Conservation (phyloP, 2,797 vertebrate genomes). For the Urosaurus nigricauda region DNA sequence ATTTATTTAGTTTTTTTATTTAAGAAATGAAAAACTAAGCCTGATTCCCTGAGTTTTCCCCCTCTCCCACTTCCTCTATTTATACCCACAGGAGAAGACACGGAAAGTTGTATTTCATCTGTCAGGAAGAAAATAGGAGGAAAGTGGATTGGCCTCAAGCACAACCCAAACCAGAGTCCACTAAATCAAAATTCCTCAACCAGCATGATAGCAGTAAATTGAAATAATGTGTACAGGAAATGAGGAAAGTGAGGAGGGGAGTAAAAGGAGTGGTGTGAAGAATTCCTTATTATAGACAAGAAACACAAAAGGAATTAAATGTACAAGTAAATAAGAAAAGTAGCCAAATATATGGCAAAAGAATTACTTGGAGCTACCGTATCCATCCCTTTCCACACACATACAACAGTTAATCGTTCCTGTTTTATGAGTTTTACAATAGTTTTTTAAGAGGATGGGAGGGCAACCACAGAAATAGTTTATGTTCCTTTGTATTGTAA, state of each 20-base stretch:
- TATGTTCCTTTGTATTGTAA: background rate
- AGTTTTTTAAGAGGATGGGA: background rate
- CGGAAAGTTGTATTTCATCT: slow-evolving; percentile 10
- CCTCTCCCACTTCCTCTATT: background rate
- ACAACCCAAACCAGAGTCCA: background rate
- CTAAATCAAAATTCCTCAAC: slow-evolving; percentile 16
- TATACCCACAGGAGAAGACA: background rate
- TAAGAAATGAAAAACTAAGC: background rate
- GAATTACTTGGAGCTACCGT: background rate
- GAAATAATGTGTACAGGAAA: background rate
- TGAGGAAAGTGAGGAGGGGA: background rate
- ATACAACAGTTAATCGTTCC: background rate
- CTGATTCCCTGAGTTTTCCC: no score
- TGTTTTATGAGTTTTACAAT: background rate
- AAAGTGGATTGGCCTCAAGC: background rate
- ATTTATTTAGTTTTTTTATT: background rate
- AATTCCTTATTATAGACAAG: background rate
- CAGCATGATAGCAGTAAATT: background rate
- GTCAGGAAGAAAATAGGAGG: slow-evolving; percentile 6
- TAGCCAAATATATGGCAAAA: background rate
- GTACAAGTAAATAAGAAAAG: no score
- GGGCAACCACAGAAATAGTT: background rate
- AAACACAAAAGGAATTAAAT: background rate
- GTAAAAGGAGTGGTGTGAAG: background rate
- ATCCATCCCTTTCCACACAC: no score